Evolutionary conservation across 2,797 vertebrate species (phyloP), one percentile per base, ranked within the genome.

Genomic region (Rhinogobio ventralis): DNA sequence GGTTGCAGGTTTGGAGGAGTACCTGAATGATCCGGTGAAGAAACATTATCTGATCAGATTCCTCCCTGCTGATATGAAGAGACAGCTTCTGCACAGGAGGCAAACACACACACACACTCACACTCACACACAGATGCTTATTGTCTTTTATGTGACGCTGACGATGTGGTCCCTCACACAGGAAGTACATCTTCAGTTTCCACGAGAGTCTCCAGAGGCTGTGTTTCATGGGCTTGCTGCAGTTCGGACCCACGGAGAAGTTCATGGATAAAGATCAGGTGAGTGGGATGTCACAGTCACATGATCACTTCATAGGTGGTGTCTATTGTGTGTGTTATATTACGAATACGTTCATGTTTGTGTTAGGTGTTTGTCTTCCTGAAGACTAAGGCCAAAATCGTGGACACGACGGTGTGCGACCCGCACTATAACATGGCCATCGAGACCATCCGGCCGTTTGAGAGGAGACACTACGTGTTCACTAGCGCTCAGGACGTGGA

Each of bases 231-330:
- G 98, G 98, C n/a, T 90, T 99, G 87, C 87, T 99, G 76, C 98
- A 99, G 91, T 98, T 99, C 68, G 97, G 96, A 3, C 96, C 97
- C 15, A 90, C 92, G 1, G 96, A 97, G 90, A 98, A 97, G 91
- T 98, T 98, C 90, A 97, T 97, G 93, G 98, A 99, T 30, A 99
- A 98, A 93, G 97, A 98, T 76, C 97, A 99, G 97, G 98, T 99
- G 68, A 33, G 10, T 20, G 20, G 7, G 19, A 15, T 10, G 14
- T 0, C 51, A 15, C 17, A 15, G 30, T 69, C 25, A 28, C 57
- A 3, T 33, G 30, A 49, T 30, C 39, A 4, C 49, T 1, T 13
- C 28, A 53, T 0, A 7, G 73, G 25, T 7, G 25, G 8, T 5
- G 15, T 11, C 10, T 6, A 45, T 5, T 17, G 4, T 28, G 36